Conservation (phyloP, 1,140 invertebrate species). For the Anagrus nilaparvatae region DNA sequence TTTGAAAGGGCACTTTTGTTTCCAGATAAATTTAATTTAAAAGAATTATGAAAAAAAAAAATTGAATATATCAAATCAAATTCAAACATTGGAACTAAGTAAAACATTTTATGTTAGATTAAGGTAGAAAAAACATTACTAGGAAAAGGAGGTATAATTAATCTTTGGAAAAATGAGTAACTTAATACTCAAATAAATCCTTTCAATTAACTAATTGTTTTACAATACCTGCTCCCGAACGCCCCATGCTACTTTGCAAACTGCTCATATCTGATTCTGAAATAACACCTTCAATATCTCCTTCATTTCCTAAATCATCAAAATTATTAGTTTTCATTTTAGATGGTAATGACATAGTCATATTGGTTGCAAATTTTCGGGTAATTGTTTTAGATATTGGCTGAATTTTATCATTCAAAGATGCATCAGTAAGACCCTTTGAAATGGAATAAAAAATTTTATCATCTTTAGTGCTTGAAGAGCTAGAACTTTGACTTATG, state of each 20-base stretch:
- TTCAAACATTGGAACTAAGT: neutral
- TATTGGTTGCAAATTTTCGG: constrained; percentile 28
- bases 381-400: constrained; percentile 42
- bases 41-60: constrained; percentile 12
- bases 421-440: constrained; percentile 50
- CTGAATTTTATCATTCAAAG: constrained; percentile 53
- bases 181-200: too few species aligned
- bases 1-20: too few species aligned
- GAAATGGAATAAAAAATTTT: constrained; percentile 34
- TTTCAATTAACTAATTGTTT: too few species aligned
- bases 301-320: constrained; percentile 28
- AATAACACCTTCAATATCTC: constrained; percentile 32
- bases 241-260: constrained; percentile 46
- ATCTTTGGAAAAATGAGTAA: too few species aligned
- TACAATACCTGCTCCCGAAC: constrained; percentile 41
- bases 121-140: constrained; percentile 1
- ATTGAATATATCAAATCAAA: neutral
- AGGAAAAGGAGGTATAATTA: too few species aligned
- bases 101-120: too few species aligned
- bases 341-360: constrained; percentile 37
- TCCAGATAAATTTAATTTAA: too few species aligned
- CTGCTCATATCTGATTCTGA: constrained; percentile 45
- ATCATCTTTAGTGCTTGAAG: constrained; percentile 21
- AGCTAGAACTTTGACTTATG: too few species aligned
- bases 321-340: constrained; percentile 35